Evolutionary conservation across 2,113 vertebrate species (phyloP), one percentile per base, ranked within the genome.

Genomic region (Mionectes macconnelli): DNA sequence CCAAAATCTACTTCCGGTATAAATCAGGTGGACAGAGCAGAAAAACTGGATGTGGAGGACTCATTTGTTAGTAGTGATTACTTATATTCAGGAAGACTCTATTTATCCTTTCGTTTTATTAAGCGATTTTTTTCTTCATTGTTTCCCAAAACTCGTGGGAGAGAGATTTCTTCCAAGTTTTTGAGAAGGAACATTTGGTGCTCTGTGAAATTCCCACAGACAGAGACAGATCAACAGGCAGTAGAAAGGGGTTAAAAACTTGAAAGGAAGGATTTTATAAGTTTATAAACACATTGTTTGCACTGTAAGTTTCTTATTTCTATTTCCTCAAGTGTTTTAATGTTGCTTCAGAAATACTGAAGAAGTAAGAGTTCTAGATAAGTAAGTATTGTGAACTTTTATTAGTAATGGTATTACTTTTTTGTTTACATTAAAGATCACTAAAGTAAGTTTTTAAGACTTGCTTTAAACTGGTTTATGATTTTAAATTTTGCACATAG

Each of bases 101-200:
- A 12, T 53, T 92, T 78, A 49, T 42, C 22, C 47, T 79, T 7
- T 47, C 25, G 4, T 27, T 79, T 62, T 67, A 40, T 31, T 6
- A 27, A 9, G 3, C 10, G 20, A 55, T 8, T 56, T 77, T 78
- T 79, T 68, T 2, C 21, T 35, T 80, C 4, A 14, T 35, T 86
- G 9, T 33, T 73, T 18, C 8, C 12, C 30, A 47, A 50, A 86
- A 44, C 13, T 68, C 39, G 6, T 20, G 42, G 42, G 15, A 42
- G 42, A 42, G 18, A 76, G 30, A 76, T 22, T 62, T 55, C 8
- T 59, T 67, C 4, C 21, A 77, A 28, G 3, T 42, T 47, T 63
- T 52, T 14, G 9, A 80, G 30, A 64, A 27, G 12, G 6, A 2
- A 3, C 1, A 4, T 33, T 67, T 2, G 2, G 7, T 75, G 25